A percentile compares a stretch with the other conserved stretches of the same genome.
Evolutionary conservation across 2,113 vertebrate genomes (phyloP).

Genomic region (Sylvilagus bachmani): DNA sequence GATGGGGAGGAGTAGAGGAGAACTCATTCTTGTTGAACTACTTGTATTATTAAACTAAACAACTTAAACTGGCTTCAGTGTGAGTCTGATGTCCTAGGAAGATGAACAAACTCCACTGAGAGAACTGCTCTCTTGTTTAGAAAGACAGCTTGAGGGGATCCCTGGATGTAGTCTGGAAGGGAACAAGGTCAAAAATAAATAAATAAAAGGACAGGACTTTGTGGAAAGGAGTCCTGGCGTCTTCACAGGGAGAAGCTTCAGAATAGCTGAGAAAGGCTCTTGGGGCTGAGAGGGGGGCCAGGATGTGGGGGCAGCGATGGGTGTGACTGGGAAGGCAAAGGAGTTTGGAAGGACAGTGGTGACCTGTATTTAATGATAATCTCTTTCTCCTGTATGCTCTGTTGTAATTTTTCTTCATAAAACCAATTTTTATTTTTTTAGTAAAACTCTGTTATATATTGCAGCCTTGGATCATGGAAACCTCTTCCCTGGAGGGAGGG

Average conservation of each 20-base stretch:
- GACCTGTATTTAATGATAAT: background rate
- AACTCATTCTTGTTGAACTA: constrained; percentile 54
- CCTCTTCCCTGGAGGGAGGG: background rate
- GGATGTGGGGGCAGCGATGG: background rate
- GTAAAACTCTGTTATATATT: background rate
- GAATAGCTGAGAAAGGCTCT: background rate
- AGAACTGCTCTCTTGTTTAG: constrained; percentile 34
- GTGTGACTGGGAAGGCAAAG: background rate
- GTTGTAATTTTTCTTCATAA: constrained; percentile 15
- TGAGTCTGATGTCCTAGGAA: constrained; percentile 44
- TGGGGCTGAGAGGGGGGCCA: background rate
- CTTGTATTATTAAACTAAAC: constrained; percentile 45
- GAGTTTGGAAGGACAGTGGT: background rate
- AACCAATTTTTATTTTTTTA: background rate
- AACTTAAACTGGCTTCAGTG: constrained; percentile 44
- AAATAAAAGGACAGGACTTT: constrained; percentile 24
- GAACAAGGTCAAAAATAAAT: background rate
- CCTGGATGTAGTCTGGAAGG: background rate
- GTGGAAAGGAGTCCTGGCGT: constrained; percentile 12
- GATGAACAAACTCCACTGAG: constrained; percentile 12
- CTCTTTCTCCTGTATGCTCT: background rate
- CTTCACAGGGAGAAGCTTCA: background rate
- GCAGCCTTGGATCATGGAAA: background rate
- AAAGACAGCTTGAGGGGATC: constrained; percentile 44
- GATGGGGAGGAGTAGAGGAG: background rate